A percentile compares a stretch with the other conserved stretches of the same genome.
phyloP scores from a whole-genome alignment of 2,888 invertebrate genomes.

The Andricus curvator region DNA sequence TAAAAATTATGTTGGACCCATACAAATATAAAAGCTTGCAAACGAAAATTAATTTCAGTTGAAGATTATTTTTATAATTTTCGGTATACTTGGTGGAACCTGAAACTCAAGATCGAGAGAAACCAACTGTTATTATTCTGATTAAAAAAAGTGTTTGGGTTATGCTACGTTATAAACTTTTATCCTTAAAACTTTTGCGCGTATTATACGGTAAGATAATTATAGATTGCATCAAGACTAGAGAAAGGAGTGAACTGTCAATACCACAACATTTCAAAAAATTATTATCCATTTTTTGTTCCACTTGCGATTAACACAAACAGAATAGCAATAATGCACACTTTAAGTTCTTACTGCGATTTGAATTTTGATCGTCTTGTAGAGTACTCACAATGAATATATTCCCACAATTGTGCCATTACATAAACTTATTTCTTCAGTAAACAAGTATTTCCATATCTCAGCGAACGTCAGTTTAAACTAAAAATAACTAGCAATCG shows the following conservation, averaged over 20 bases:
- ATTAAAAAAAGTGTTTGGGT: background rate
- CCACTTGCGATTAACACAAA: background rate
- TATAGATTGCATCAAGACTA: background rate
- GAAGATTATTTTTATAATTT: too few species aligned
- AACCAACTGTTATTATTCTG: background rate
- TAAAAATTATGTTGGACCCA: too few species aligned
- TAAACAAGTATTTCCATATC: slow-evolving; percentile 6
- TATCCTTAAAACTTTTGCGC: slow-evolving; percentile 1
- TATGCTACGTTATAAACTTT: background rate
- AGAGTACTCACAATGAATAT: background rate
- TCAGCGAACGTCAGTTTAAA: background rate
- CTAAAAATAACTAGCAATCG: background rate
- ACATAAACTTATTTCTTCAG: background rate
- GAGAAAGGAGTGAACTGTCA: background rate
- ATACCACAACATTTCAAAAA: background rate
- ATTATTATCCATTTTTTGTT: background rate
- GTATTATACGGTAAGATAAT: background rate
- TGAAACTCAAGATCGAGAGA: background rate
- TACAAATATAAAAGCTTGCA: too few species aligned
- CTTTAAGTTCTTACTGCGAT: background rate
- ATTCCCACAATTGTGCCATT: background rate
- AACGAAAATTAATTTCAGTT: too few species aligned
- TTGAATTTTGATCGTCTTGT: background rate
- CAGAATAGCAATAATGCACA: background rate
- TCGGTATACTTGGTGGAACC: background rate